Conservation (phyloP, 64 coral and sea anemone genomes). For the Orbicella faveolata region DNA sequence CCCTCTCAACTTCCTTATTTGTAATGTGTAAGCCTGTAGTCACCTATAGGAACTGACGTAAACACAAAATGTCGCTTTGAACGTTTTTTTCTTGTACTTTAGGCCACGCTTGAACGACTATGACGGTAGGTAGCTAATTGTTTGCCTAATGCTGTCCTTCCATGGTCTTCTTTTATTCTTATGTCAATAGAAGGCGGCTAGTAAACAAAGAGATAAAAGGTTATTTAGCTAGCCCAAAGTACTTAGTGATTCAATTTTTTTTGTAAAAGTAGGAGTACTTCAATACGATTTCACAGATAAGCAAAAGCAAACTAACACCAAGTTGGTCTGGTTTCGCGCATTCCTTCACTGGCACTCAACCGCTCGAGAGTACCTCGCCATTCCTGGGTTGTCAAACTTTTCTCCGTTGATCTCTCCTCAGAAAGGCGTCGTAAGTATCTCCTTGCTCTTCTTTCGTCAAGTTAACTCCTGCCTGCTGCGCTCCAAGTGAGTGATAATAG, state of each 20-base stretch:
- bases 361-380: not conserved
- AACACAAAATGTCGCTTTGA: too few relatives aligned
- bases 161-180: not conserved
- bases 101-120: not conserved
- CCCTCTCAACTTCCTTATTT: too few relatives aligned
- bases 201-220: slow-evolving; percentile 19
- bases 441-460: not conserved
- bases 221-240: slow-evolving; percentile 12
- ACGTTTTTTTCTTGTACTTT: too few relatives aligned
- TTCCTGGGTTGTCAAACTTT: too few relatives aligned
- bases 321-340: too few relatives aligned
- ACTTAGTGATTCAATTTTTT: slow-evolving; percentile 7
- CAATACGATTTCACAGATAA: not conserved
- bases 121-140: not conserved
- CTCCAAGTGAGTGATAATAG: slow-evolving; percentile 12
- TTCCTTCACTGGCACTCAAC: not conserved
- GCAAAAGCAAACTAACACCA: not conserved
- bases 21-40: too few relatives aligned
- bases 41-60: too few relatives aligned
- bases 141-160: not conserved
- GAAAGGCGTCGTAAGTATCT: not conserved
- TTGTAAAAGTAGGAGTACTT: slow-evolving; percentile 10
- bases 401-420: not conserved
- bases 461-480: too few relatives aligned
- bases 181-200: not conserved